phyloP scores from a whole-genome alignment of 2,113 vertebrate genomes.

The Bubo scandiacus region DNA sequence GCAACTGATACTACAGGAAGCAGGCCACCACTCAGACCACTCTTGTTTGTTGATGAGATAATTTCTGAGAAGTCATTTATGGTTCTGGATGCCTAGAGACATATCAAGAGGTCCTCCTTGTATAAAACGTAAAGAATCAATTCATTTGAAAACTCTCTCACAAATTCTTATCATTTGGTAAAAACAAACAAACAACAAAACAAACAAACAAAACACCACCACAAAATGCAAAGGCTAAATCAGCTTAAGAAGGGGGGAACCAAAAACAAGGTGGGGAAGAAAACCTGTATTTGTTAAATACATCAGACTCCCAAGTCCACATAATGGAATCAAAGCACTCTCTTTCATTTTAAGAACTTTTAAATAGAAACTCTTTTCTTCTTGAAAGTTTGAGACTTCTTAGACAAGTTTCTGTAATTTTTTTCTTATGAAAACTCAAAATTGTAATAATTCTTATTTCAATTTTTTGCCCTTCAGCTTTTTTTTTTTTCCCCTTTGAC shows the following conservation, averaged over 20 bases:
- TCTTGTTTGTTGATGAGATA: background rate
- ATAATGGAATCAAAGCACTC: background rate
- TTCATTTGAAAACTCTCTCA: background rate
- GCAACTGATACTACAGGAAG: background rate
- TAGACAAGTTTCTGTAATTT: background rate
- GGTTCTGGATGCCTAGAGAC: background rate
- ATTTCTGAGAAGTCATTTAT: background rate
- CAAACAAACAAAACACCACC: background rate
- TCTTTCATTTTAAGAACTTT: background rate
- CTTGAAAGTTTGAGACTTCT: background rate
- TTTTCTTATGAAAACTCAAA: background rate
- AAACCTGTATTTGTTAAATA: background rate
- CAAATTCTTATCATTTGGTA: background rate
- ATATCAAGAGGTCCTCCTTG: background rate
- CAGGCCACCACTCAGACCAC: background rate
- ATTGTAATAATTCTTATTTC: background rate
- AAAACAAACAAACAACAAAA: background rate
- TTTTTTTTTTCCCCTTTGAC: background rate
- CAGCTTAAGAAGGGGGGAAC: background rate
- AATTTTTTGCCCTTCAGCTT: background rate
- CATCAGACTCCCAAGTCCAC: background rate
- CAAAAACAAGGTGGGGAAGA: background rate
- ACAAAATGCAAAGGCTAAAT: background rate
- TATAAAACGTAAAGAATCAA: background rate
- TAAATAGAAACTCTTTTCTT: too few species aligned